phyloP scores from a whole-genome alignment of 2,113 vertebrate genomes.

The Arvicanthis niloticus region DNA sequence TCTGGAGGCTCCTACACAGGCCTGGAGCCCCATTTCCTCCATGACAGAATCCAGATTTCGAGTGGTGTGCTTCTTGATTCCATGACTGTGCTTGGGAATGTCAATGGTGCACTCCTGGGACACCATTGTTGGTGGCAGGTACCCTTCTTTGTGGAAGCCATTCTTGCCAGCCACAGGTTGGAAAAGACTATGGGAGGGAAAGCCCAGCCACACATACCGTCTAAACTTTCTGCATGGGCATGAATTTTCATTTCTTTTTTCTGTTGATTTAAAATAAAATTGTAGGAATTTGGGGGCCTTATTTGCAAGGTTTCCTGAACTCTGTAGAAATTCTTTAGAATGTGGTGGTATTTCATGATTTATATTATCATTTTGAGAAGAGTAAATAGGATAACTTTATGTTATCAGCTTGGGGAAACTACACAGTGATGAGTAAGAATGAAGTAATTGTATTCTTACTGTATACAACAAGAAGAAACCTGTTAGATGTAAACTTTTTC shows the following conservation, averaged over 20 bases:
- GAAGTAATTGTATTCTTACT: neutral
- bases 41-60: neutral
- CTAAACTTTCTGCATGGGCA: neutral
- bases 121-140: no score
- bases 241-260: conserved; percentile 37
- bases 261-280: conserved; percentile 35
- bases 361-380: neutral
- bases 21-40: neutral
- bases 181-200: neutral
- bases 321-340: conserved; percentile 24
- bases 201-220: neutral
- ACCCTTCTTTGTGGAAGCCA: neutral
- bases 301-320: neutral
- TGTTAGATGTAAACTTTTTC: neutral
- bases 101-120: neutral
- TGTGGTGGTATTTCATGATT: neutral
- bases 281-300: neutral
- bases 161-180: neutral
- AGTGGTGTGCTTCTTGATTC: neutral
- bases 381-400: neutral
- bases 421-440: neutral
- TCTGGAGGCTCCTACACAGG: neutral
- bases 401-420: neutral
- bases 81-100: neutral
- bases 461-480: neutral